Base-by-base conservation (phyloP, 1,140 invertebrate genomes). In the Drosophila ercepeae region DNA sequence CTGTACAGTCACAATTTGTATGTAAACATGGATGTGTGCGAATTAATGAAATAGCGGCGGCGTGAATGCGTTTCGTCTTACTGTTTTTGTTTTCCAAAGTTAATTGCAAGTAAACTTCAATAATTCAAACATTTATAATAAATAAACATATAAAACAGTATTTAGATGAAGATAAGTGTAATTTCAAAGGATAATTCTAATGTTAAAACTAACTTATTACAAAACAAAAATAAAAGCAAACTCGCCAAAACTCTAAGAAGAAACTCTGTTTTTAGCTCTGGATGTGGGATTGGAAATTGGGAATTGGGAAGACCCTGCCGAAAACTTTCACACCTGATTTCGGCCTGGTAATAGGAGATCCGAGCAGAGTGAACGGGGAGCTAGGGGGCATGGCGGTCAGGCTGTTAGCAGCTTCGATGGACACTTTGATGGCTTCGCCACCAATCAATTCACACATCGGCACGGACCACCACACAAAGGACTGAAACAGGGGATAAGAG, bases 121-220 rank as follows among this genome's bases (percentile, higher is more conserved):
- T 27, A 27, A 13, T 50, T 27, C 19, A 27, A 52, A 6, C 11
- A 25, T 39, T 48, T 52, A 21, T 41, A 19, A 60, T 53, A 71
- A 61, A 53, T 41, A 55, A 46, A 19, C 32, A 29, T 6, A 27
- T 23, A 14, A 49, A 44, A 73, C 27, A 21, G 29, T 67, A 67
- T 13, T 18, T 49, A 49, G 11, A 51, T 42, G 18, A 44, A 60
- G 50, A 19, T 61, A 70, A 76, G 64, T 75, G 70, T 78, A 68
- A 58, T 65, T 75, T 73, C 58, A 27, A 73, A 55, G 50, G 34
- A 59, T 55, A 61, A 45, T 63, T 73, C 51, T 84, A 83, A 88
- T 81, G 72, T 88, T 88, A 81, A 84, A 86, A 36, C 39, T 86
- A 86, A 86, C 53, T 86, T 86, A 86, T 86, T 86, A 64, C 57